Evolutionary conservation across 2,888 invertebrate species (phyloP).

Genomic region (Aphidoletes aphidimyza): DNA sequence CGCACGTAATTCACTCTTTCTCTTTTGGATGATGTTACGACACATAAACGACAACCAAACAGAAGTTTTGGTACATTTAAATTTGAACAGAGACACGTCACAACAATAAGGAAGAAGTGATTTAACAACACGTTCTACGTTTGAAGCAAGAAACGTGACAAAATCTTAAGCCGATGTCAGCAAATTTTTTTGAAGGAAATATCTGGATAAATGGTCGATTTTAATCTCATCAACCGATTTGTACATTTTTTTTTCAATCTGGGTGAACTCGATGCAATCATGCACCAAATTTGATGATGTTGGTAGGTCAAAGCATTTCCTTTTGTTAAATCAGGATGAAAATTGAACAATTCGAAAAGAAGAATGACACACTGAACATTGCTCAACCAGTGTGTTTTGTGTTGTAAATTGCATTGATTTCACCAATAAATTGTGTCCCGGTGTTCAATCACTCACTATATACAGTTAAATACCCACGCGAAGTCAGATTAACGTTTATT

Average conservation of each 20-base stretch:
- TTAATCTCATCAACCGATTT: too few relatives aligned
- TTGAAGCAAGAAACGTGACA: not conserved
- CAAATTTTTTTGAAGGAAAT: not conserved
- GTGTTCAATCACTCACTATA: not conserved
- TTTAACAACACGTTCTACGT: not conserved
- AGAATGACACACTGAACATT: not conserved
- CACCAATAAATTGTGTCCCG: slow-evolving; percentile 12
- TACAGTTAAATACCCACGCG: slow-evolving; percentile 8
- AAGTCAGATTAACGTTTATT: not conserved
- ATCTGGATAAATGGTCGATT: not conserved
- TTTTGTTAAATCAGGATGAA: not conserved
- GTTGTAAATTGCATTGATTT: not conserved
- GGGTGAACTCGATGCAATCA: too few relatives aligned
- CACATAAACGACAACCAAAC: too few relatives aligned
- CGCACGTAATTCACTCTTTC: not conserved
- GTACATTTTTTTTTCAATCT: too few relatives aligned
- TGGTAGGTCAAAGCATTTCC: slow-evolving; percentile 29
- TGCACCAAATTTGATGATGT: too few relatives aligned
- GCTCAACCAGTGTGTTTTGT: not conserved
- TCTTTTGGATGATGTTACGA: too few relatives aligned
- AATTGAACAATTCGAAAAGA: too few relatives aligned
- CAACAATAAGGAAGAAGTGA: slow-evolving; percentile 12
- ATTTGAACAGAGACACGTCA: not conserved
- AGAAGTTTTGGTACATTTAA: not conserved
- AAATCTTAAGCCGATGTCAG: not conserved